Evolutionary conservation across 2,888 invertebrate genomes (phyloP).

Genomic region (Xanthostigma xanthostigma): DNA sequence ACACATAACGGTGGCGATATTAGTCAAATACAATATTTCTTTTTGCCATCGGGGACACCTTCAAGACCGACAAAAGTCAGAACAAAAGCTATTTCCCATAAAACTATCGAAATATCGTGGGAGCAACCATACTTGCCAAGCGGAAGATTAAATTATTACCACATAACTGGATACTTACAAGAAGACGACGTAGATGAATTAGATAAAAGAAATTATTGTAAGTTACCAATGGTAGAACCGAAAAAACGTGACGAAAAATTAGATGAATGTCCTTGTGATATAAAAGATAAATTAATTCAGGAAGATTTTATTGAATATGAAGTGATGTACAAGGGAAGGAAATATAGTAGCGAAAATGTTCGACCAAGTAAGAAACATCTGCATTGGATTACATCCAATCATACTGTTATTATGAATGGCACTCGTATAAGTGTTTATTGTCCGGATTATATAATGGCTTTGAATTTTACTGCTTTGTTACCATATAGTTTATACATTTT

Average conservation of each 20-base stretch:
- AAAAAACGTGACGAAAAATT: constrained; percentile 5
- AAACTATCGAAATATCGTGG: constrained; percentile 38
- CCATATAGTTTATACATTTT: constrained; percentile 44
- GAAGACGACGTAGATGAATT: constrained; percentile 19
- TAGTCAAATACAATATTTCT: constrained; percentile 46
- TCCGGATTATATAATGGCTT: too few relatives aligned
- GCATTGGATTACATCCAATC: too few relatives aligned
- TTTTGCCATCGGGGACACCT: constrained; percentile 44
- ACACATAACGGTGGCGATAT: constrained; percentile 38
- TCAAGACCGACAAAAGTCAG: constrained; percentile 22
- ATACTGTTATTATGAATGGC: too few relatives aligned
- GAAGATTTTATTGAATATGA: too few relatives aligned
- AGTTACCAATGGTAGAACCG: constrained; percentile 20
- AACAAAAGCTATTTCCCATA: constrained; percentile 21
- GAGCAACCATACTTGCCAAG: constrained; percentile 31
- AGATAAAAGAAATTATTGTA: constrained; percentile 36
- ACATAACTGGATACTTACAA: constrained; percentile 24
- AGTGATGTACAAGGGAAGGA: too few relatives aligned
- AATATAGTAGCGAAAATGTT: too few relatives aligned
- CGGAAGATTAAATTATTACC: constrained; percentile 25
- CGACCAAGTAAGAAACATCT: too few relatives aligned
- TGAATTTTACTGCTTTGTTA: constrained; percentile 24
- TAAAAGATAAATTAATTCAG: too few relatives aligned
- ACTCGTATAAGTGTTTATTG: too few relatives aligned
- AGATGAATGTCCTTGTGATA: too few relatives aligned